Base-by-base conservation (phyloP, 1,140 invertebrate genomes). In the Listronotus bonariensis region DNA sequence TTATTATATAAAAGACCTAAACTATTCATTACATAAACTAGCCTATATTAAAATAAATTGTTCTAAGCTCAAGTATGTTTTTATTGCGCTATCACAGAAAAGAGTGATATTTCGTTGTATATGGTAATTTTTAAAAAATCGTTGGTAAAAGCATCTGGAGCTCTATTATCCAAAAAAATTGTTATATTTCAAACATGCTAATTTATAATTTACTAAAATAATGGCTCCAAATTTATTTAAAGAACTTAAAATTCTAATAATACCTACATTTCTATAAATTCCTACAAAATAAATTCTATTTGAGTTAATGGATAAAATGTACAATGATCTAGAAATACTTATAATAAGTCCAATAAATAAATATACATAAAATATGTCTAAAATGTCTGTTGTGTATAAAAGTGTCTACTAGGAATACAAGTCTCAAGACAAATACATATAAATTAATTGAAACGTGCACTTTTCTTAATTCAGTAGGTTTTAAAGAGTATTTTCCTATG, bases 281-380 rank as follows among this genome's bases (percentile, higher is more conserved):
- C 12, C 12, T 46, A 14, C n/a, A 46, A 14, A 14, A 45, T 45
- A 45, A 43, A 45, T 45, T 6, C 17, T 17, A 49, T 6, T 49
- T 31, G 3, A 49, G 12, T 20, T 49, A 18, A 0, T 49, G 20
- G 12, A 49, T 31, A 49, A 10, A n/a, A n/a, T 20, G 12, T n/a
- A 49, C 15, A 49, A 18, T 49, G 12, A 4, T 6, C 20, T 20
- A 49, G 8, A 49, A 18, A 9, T 7, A 7, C 5, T 20, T 49
- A 8, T 20, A 20, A 49, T 18, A 49, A 26, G 20, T 49, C 46
- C 46, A 49, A 49, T 49, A 49, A 49, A 49, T 49, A 49, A 49
- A 20, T 49, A 49, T 26, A 49, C n/a, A 49, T 45, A 45, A 4
- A 18, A 7, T 26, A 26, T 26, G 5, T 26, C 20, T 3, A 26